Percentiles rank a stretch among this genome's conserved stretches.
Conservation (phyloP, 2,888 invertebrate genomes). For the Elmis aenea region DNA sequence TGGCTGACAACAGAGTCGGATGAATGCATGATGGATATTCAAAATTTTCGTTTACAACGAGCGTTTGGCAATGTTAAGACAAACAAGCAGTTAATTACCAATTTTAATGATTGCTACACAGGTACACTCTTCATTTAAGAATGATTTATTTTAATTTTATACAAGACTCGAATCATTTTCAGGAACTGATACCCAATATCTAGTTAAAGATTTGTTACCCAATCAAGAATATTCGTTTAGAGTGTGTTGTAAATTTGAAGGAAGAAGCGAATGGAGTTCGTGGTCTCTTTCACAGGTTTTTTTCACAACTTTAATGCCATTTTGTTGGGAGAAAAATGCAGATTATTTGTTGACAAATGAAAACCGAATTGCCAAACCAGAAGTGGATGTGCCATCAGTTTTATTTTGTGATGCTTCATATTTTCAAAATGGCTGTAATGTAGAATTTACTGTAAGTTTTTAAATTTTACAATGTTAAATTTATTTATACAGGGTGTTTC, state of each 20-base stretch:
- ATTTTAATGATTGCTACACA: slow-evolving; percentile 46
- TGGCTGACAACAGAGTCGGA: slow-evolving; percentile 49
- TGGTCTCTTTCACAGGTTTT: slow-evolving; percentile 52
- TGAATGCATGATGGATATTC: slow-evolving; percentile 45
- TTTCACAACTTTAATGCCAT: slow-evolving; percentile 47
- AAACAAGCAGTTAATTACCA: slow-evolving; percentile 33
- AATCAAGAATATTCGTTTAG: slow-evolving; percentile 50
- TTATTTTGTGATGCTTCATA: slow-evolving; percentile 48
- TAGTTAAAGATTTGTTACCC: slow-evolving; percentile 48
- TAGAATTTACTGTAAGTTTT: slow-evolving; percentile 50
- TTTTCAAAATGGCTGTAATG: slow-evolving; percentile 48
- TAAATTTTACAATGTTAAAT: not conserved
- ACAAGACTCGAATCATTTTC: slow-evolving; percentile 6
- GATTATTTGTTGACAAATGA: slow-evolving; percentile 49
- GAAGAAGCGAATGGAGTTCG: slow-evolving; percentile 46
- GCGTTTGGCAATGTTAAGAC: slow-evolving; percentile 43
- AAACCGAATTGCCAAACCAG: slow-evolving; percentile 48
- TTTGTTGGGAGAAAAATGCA: slow-evolving; percentile 47
- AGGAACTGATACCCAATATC: slow-evolving; percentile 47
- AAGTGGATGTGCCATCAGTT: slow-evolving; percentile 37
- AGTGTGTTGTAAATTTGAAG: slow-evolving; percentile 50
- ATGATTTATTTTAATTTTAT: slow-evolving; percentile 1
- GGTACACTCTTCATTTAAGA: slow-evolving; percentile 24
- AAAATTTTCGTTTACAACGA: slow-evolving; percentile 47
- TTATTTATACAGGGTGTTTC: no score